Base-by-base conservation (phyloP, 2,888 invertebrate genomes). In the Thera britannica region DNA sequence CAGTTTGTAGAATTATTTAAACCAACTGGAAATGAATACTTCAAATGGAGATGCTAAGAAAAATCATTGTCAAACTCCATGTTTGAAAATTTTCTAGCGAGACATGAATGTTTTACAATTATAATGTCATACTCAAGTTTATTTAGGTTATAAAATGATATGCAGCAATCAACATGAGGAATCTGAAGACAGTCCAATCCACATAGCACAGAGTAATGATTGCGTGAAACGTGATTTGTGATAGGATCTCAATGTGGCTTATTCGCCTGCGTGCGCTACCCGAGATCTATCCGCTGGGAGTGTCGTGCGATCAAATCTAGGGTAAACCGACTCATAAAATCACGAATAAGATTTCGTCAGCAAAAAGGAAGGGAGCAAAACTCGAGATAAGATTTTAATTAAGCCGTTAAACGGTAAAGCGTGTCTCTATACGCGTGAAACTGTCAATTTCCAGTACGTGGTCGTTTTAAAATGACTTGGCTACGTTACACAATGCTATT, bases 311-410 rank as follows among this genome's bases (percentile, higher is more conserved):
- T 68, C 61, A 67, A 62, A 72, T 71, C 69, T 70, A 52, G 71
- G 66, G 68, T 67, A 72, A 71, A 68, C 41, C 71, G 67, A 58
- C 65, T 67, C 72, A 66, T 73, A 77, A 77, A 75, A 78, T 77
- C 70, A 62, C 34, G 9, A 72, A 70, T 69, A 74, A 75, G 75
- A 74, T 73, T 58, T 66, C 62, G 76, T 75, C 72, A 72, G 65
- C 67, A 71, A 62, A 71, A 73, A 77, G 76, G 67, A 69, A 74
- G 75, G 75, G 75, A 71, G 75, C 75, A 78, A 78, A 80, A 77
- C 75, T 75, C 77, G 74, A 79, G 76, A 81, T 82, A 78, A 80
- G 70, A 80, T 78, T 81, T 82, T 81, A 82, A 84, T 82, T 79
- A 81, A 80, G 78, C 75, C 77, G 76, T 79, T 77, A 80, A 80